Evolutionary conservation across 2,113 vertebrate species (phyloP).

Genomic region (Rattus norvegicus): DNA sequence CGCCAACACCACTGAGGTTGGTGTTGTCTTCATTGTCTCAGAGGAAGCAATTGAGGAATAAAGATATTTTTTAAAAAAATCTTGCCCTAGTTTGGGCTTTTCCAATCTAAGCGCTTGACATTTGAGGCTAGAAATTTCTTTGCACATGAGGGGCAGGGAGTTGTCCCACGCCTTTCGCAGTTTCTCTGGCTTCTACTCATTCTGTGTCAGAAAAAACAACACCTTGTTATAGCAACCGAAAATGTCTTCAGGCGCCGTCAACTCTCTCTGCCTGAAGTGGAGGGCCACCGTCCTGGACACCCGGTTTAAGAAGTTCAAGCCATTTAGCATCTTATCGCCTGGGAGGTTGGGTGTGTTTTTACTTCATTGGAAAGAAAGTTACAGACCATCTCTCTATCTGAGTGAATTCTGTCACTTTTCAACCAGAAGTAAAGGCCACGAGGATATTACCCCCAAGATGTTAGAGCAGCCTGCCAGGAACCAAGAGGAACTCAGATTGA

Average conservation of each 20-base stretch:
- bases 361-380: conserved; percentile 42
- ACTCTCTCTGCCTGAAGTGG: background rate
- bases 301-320: background rate
- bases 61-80: background rate
- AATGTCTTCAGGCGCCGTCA: background rate
- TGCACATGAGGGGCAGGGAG: background rate
- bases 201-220: background rate
- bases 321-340: background rate
- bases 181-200: background rate
- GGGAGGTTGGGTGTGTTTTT: background rate
- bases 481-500: conserved; percentile 15
- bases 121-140: background rate
- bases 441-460: background rate
- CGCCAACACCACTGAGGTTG: conserved; percentile 15
- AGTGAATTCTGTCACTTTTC: background rate
- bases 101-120: conserved; percentile 6
- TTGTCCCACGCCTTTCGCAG: background rate
- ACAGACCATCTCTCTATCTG: conserved; percentile 6
- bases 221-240: background rate
- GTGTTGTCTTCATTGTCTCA: background rate
- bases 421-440: background rate
- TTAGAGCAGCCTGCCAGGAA: background rate
- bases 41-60: conserved; percentile 33
- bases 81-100: conserved; percentile 23
- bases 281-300: background rate